phyloP scores from a whole-genome alignment of 2,113 vertebrate genomes.

The Colossoma macropomum region DNA sequence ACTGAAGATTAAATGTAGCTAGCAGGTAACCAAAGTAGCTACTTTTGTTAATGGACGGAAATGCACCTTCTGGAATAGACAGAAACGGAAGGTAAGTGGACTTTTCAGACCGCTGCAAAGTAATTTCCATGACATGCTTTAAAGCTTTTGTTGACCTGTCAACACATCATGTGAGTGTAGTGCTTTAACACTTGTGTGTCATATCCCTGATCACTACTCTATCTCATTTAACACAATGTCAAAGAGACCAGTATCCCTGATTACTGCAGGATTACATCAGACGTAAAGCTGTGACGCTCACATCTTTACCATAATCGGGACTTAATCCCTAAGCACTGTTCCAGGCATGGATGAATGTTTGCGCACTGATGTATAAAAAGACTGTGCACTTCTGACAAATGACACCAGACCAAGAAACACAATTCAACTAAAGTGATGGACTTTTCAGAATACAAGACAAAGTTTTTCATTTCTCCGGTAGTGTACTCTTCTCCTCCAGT shows the following conservation, averaged over 20 bases:
- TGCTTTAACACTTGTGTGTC: not conserved
- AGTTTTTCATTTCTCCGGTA: not conserved
- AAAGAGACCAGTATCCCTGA: constrained; percentile 31
- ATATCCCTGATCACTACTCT: not conserved
- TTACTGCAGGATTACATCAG: constrained; percentile 45
- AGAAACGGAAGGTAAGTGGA: no score
- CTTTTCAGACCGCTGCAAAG: not conserved
- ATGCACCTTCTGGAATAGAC: not conserved
- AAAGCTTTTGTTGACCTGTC: not conserved
- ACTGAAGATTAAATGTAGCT: not conserved
- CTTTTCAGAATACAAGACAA: not conserved
- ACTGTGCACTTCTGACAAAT: not conserved
- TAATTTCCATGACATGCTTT: not conserved
- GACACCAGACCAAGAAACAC: not conserved
- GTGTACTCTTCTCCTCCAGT: not conserved
- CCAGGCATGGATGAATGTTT: not conserved
- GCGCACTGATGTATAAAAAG: not conserved
- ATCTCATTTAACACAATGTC: constrained; percentile 37
- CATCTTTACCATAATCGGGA: constrained; percentile 24
- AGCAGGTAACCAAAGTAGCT: not conserved
- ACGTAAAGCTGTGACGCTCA: constrained; percentile 36
- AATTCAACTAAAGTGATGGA: not conserved
- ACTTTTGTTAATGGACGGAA: not conserved
- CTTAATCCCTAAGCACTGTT: constrained; percentile 19
- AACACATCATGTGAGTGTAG: not conserved